phyloP scores from a whole-genome alignment of 2,797 vertebrate species.

The Pristis pectinata region DNA sequence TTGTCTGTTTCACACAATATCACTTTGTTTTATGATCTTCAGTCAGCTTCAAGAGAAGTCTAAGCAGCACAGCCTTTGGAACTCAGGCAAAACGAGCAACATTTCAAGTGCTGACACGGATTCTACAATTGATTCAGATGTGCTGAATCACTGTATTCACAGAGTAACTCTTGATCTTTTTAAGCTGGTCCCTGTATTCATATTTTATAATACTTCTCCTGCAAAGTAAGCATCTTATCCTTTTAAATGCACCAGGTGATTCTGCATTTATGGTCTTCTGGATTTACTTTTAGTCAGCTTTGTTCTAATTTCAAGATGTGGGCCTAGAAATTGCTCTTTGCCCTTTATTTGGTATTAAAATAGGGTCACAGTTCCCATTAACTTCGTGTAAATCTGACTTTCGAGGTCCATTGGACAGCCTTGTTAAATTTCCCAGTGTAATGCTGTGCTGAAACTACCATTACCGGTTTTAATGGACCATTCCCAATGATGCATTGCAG shows the following conservation, averaged over 20 bases:
- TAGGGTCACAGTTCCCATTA: too few relatives aligned
- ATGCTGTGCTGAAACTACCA: too few relatives aligned
- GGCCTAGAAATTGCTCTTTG: too few relatives aligned
- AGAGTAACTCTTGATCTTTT: background rate
- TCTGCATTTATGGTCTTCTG: background rate
- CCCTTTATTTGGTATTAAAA: too few relatives aligned
- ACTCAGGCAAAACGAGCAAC: background rate
- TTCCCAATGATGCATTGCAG: too few relatives aligned
- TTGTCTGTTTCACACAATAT: background rate
- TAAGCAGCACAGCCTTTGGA: background rate
- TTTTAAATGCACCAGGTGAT: background rate
- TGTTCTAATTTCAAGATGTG: background rate
- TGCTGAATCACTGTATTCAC: background rate
- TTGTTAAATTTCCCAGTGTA: too few relatives aligned
- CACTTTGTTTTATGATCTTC: background rate
- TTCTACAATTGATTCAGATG: background rate
- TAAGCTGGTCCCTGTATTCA: background rate
- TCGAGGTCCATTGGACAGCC: too few relatives aligned
- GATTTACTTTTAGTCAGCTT: background rate
- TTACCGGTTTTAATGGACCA: too few relatives aligned
- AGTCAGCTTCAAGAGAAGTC: background rate
- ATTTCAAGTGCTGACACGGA: background rate
- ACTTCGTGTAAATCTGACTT: too few relatives aligned
- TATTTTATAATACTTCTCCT: background rate
- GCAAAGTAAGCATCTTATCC: background rate